Base-by-base conservation (phyloP, 2,888 invertebrate genomes). In the Dicyrtomina minuta region DNA sequence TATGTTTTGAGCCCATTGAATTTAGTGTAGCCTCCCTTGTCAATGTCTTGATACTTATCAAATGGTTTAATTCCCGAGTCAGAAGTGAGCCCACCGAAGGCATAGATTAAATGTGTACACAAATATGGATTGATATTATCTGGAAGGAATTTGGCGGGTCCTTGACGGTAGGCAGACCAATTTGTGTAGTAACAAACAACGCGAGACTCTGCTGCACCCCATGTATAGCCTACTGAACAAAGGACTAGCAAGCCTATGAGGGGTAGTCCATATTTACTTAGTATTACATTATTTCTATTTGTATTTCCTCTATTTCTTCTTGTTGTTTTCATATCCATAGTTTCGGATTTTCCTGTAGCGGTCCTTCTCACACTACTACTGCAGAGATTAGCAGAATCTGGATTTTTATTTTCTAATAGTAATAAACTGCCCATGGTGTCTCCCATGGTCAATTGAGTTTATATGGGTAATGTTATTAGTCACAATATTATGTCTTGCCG, bases 41-140 rank as follows among this genome's bases (percentile, higher is more conserved):
- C 95, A 80, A 95, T 90, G 81, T 96, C 95, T 84, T 95, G 95
- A 82, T 95, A 95, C 81, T 94, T 93, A 83, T 96, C 95, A 81
- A 93, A 95, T 0, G 94, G 93, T 78, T 92, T 92, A 79, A 96
- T 85, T 20, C 91, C 89, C 82, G 93, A 93, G 81, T 94, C 93
- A 82, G 92, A 92, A 72, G 92, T 93, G 81, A 94, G 91, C 24
- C 93, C 93, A 65, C 93, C 94, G 81, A 95, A 95, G 6, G 94
- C 94, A 83, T 95, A 95, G 76, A 95, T 88, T 78, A 95, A 87
- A 86, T 95, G 94, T 44, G 94, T 94, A 83, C 95, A 95, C 70
- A 95, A 86, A 81, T 94, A 94, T 0, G 95, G 95, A 85, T 95
- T 94, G 82, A 95, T 95, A 82, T 95, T 94, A 82, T 93, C 92